Evolutionary conservation across 2,888 invertebrate species (phyloP).

Genomic region (Eilema depressum): DNA sequence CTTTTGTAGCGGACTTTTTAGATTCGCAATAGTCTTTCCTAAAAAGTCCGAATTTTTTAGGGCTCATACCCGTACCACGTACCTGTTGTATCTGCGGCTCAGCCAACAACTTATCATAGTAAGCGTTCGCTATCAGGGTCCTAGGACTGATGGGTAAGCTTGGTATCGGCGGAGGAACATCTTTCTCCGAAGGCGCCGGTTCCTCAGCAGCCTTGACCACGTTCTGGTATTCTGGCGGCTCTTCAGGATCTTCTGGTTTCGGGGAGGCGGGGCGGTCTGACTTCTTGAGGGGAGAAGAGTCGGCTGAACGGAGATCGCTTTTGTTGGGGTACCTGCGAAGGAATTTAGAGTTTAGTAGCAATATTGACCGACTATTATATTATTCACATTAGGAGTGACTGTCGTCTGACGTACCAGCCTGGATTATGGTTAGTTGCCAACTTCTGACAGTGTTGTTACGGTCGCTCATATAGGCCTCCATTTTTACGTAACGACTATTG

Average conservation of each 20-base stretch:
- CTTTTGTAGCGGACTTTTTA: too few species aligned
- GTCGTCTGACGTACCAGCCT: too few species aligned
- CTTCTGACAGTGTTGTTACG: too few species aligned
- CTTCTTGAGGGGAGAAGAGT: constrained; percentile 73
- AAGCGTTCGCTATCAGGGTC: constrained; percentile 90
- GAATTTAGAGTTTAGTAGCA: background rate
- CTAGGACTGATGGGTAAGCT: constrained; percentile 82
- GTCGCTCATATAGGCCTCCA: too few species aligned
- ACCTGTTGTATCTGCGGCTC: constrained; percentile 93
- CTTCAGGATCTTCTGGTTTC: constrained; percentile 47
- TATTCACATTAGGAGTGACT: too few species aligned
- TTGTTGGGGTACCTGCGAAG: constrained; percentile 75
- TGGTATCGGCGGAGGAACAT: constrained; percentile 80
- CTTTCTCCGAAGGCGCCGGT: constrained; percentile 60
- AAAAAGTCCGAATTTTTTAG: too few species aligned
- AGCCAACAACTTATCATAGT: constrained; percentile 91
- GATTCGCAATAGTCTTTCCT: too few species aligned
- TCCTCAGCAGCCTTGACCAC: constrained; percentile 51
- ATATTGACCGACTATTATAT: too few species aligned
- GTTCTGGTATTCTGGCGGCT: constrained; percentile 79
- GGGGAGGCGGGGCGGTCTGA: constrained; percentile 46
- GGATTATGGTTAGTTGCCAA: too few species aligned
- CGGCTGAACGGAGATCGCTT: constrained; percentile 71
- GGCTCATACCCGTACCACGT: too few species aligned
- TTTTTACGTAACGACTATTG: too few species aligned